These are phyloP conservation scores for Diprion similis DNA, from an alignment of 1,140 invertebrate genomes.

Conservation along the genomic window DNA sequence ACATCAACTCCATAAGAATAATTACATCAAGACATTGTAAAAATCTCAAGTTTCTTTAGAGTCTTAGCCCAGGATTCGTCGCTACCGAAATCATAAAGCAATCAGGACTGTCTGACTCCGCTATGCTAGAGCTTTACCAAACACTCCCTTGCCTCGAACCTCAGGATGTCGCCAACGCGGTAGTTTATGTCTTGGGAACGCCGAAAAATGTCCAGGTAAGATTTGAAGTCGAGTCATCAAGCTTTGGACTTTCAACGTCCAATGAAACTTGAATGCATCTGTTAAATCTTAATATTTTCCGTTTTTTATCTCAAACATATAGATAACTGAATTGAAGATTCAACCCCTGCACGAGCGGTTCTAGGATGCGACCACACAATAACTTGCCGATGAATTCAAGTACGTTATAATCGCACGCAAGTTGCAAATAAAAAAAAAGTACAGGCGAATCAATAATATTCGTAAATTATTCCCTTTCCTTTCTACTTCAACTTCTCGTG, in stretches of 20 bases:
- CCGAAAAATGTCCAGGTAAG: conserved; percentile 68
- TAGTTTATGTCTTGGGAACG: conserved; percentile 64
- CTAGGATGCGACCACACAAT: too few relatives aligned
- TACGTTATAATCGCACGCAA: too few relatives aligned
- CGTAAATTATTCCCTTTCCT: too few relatives aligned
- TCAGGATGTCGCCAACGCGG: conserved; percentile 62
- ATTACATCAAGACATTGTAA: neutral
- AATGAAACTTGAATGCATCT: too few relatives aligned
- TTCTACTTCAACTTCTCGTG: too few relatives aligned
- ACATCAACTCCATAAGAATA: conserved; percentile 4
- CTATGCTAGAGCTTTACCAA: conserved; percentile 30
- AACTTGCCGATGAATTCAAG: too few relatives aligned
- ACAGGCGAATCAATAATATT: too few relatives aligned
- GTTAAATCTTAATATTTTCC: too few relatives aligned
- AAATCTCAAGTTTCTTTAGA: too few relatives aligned
- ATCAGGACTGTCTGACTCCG: conserved; percentile 35
- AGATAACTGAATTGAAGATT: conserved; percentile 39
- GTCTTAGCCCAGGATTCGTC: conserved; percentile 67
- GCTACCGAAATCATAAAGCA: conserved; percentile 62
- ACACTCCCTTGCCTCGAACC: conserved; percentile 50
- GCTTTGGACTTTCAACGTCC: too few relatives aligned
- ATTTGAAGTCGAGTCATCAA: too few relatives aligned
- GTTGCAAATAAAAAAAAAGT: too few relatives aligned
- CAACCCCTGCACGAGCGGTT: neutral
- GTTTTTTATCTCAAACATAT: conserved; percentile 59